Evolutionary conservation across 2,797 vertebrate species (phyloP), one percentile per base, ranked within the genome.

Genomic region (Heteromormyrus szaboi): DNA sequence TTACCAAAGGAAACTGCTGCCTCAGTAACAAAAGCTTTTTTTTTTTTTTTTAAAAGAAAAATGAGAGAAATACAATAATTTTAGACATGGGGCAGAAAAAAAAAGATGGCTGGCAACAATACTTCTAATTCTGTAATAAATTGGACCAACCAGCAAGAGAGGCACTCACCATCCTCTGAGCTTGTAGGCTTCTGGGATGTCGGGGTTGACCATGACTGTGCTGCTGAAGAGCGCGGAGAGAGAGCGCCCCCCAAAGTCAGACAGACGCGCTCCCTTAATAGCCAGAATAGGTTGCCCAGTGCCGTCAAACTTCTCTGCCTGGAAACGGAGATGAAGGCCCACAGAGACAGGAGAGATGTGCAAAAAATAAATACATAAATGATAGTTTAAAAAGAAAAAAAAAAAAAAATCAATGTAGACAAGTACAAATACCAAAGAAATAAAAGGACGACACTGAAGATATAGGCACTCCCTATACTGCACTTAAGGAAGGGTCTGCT

Each of bases 241-340:
- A 48, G 98, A 99, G 54, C 98, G 95, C 50, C 99, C 99, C 87
- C 98, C 98, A 9, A 96, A 99, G 93, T 99, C 99, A 1, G 98
- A 99, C 53, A 99, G 95, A 89, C 97, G 94, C 11, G 97, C 98
- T 89, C 96, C 98, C 94, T 98, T 99, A 91, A 99, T 96, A 90
- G 98, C 98, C 89, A 99, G 1, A 89, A 99, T 95, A 6, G 99
- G 98, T 90, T 98, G 97, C 88, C 96, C 95, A 4, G 96, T 96
- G 41, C 97, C 98, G 59, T 99, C 97, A 92, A 99, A 99, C 65
- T 93, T 97, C 90, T 99, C 98, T 53, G 99, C 99, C 99, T 99
- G 91, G 86, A 51, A 88, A 88, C 25, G 25, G 22, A 29, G 62
- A 33, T 12, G 62, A 29, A 84, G n/a, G 19, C n/a, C 19, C 81